A percentile compares a stretch with the other conserved stretches of the same genome.
Evolutionary conservation across 2,888 invertebrate genomes (phyloP).

Genomic region (Eristalinus sepulchralis): DNA sequence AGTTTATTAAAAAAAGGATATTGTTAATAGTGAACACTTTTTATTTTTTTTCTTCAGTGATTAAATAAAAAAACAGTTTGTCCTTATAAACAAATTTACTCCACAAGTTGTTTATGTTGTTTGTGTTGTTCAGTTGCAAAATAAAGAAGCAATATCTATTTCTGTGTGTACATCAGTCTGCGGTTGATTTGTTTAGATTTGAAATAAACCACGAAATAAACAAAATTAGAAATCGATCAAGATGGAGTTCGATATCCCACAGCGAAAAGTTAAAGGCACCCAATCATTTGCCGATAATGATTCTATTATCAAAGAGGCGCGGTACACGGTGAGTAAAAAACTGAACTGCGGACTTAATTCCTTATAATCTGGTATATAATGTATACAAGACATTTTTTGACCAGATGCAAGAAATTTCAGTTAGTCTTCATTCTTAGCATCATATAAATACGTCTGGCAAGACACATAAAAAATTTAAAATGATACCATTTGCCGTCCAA

Average conservation of each 20-base stretch:
- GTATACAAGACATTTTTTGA: not conserved
- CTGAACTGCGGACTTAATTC: not conserved
- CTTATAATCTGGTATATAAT: not conserved
- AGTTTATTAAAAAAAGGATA: not conserved
- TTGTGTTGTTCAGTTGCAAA: conserved; percentile 4
- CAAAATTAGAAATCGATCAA: conserved; percentile 39
- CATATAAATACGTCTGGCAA: not conserved
- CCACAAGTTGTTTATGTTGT: not conserved
- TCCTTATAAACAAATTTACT: not conserved
- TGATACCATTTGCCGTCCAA: not conserved
- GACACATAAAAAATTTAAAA: not conserved
- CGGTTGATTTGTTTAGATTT: conserved; percentile 5
- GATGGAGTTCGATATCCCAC: conserved; percentile 78
- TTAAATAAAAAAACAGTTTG: not conserved
- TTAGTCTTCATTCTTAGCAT: not conserved
- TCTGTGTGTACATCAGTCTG: conserved; percentile 16
- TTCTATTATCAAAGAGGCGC: conserved; percentile 76
- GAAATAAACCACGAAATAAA: conserved; percentile 5
- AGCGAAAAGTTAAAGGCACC: conserved; percentile 75
- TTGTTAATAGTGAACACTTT: not conserved
- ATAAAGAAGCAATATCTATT: not conserved
- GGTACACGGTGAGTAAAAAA: conserved; percentile 78
- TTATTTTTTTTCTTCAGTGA: not conserved
- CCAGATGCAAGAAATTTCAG: not conserved
- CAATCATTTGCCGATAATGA: conserved; percentile 75